These are phyloP conservation scores for Hippocampus kuda DNA, from an alignment of 2,797 vertebrate genomes.

Conservation along the genomic window DNA sequence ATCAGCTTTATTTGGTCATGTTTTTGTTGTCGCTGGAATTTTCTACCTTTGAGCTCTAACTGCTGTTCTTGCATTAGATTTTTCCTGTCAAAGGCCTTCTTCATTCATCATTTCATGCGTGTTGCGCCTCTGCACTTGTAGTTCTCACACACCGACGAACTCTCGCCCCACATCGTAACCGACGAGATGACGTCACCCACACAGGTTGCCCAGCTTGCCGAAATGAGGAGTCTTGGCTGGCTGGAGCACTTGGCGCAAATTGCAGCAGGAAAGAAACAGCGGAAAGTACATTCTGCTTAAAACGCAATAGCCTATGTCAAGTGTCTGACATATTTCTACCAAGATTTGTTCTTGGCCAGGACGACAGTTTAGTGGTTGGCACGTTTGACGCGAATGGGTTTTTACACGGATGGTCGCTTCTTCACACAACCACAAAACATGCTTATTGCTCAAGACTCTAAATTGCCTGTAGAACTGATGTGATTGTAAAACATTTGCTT, in stretches of 20 bases:
- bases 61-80: background rate
- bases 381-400: background rate
- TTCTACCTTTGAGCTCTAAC: background rate
- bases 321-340: background rate
- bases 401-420: no score
- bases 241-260: background rate
- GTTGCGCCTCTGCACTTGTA: background rate
- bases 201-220: background rate
- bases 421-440: background rate
- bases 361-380: background rate
- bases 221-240: constrained; percentile 4
- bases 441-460: background rate
- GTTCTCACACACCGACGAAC: background rate
- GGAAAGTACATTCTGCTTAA: background rate
- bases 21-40: background rate
- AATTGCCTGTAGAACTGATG: background rate
- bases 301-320: background rate
- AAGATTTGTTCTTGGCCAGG: background rate
- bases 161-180: background rate
- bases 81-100: background rate
- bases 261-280: background rate
- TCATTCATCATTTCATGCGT: background rate
- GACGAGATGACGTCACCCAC: constrained; percentile 3
- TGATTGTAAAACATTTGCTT: no score
- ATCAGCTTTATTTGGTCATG: background rate